Percentiles rank a stretch among this genome's conserved stretches.
Conservation (phyloP, 2,888 invertebrate genomes). For the Synanthedon vespiformis region DNA sequence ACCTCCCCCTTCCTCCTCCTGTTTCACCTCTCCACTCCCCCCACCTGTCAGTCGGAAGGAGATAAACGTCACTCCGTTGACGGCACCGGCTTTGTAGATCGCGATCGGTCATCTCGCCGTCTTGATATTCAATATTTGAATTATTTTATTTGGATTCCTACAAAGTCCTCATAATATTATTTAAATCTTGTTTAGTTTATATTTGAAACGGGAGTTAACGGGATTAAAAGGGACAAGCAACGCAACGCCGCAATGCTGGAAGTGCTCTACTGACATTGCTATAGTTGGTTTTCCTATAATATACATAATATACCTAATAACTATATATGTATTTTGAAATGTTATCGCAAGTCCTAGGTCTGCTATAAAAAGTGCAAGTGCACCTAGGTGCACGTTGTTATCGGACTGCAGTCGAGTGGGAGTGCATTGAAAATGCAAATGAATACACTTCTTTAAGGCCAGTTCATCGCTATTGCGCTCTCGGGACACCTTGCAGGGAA, state of each 20-base stretch:
- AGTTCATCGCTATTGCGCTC: constrained; percentile 37
- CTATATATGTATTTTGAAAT: too few species aligned
- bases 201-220: too few species aligned
- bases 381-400: background rate
- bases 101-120: constrained; percentile 10
- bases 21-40: background rate
- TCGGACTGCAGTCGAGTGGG: constrained; percentile 5
- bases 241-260: too few species aligned
- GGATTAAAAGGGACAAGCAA: too few species aligned
- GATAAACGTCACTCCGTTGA: constrained; percentile 12
- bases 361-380: background rate
- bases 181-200: too few species aligned
- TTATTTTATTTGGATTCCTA: too few species aligned
- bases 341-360: too few species aligned
- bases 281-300: too few species aligned
- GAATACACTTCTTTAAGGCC: constrained; percentile 37
- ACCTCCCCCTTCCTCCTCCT: constrained; percentile 2
- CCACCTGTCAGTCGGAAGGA: constrained; percentile 7
- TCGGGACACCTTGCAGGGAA: constrained; percentile 15
- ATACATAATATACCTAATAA: too few species aligned
- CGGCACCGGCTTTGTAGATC: constrained; percentile 7
- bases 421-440: constrained; percentile 42
- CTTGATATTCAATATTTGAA: background rate
- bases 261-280: too few species aligned
- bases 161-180: too few species aligned